These are phyloP conservation scores for Gerris lacustris DNA, from an alignment of 2,888 invertebrate genomes.

Conservation along the genomic window DNA sequence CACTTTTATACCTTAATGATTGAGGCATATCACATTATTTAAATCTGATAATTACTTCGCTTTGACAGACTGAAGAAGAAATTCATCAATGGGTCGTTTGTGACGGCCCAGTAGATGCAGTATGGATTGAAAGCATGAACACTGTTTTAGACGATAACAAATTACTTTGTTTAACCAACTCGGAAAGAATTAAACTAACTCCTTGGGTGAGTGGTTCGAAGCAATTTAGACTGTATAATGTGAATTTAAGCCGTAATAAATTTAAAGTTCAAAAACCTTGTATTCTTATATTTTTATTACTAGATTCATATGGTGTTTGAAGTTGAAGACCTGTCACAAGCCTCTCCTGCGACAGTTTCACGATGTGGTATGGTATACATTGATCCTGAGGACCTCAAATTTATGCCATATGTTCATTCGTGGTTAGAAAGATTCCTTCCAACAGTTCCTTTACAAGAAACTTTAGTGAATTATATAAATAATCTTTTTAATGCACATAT, in stretches of 20 bases:
- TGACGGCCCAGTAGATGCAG: slow-evolving; percentile 83
- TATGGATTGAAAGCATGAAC: slow-evolving; percentile 91
- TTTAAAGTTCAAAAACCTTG: no score
- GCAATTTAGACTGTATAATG: not conserved
- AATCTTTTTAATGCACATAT: slow-evolving; percentile 54
- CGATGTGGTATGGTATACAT: slow-evolving; percentile 70
- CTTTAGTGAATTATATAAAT: slow-evolving; percentile 44
- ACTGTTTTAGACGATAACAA: slow-evolving; percentile 87
- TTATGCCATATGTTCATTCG: slow-evolving; percentile 64
- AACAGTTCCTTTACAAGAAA: slow-evolving; percentile 23
- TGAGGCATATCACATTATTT: no score
- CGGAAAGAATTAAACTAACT: slow-evolving; percentile 78
- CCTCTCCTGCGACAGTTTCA: slow-evolving; percentile 82
- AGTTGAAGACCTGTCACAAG: slow-evolving; percentile 70
- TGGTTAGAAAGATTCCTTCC: slow-evolving; percentile 51
- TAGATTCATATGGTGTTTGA: slow-evolving; percentile 74
- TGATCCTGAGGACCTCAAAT: slow-evolving; percentile 69
- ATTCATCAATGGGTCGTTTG: slow-evolving; percentile 86
- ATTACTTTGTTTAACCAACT: slow-evolving; percentile 83
- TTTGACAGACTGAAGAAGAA: slow-evolving; percentile 39
- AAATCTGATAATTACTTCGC: no score
- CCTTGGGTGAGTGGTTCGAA: slow-evolving; percentile 45
- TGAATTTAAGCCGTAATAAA: not conserved
- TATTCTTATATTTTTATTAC: not conserved
- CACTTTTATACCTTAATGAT: not conserved